Base-by-base conservation (phyloP, 1,140 invertebrate species). In the Hyposmocoma kahamanoa region DNA sequence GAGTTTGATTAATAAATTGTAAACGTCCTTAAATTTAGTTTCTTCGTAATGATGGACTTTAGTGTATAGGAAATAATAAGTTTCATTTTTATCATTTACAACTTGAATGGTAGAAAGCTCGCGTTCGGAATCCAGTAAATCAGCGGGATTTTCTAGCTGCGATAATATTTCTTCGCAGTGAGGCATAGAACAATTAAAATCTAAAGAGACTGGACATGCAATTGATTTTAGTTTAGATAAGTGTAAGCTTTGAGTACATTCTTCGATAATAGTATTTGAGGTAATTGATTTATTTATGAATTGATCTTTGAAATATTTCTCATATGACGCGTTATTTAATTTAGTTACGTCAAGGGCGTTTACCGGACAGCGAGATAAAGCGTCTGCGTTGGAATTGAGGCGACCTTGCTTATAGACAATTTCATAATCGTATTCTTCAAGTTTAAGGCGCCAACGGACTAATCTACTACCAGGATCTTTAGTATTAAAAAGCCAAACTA, bases 401-500 rank as follows among this genome's bases (percentile, higher is more conserved):
- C 48, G 56, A 10, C 83, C 79, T 19, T 57, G 66, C 65, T 76
- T 84, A 50, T 87, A 86, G 21, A 61, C 45, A 3, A 90, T 77
- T 53, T 86, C 56, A 42, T 82, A 86, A 8, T 64, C 56, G 19
- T 62, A 72, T 44, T 87, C 80, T 57, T 87, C 83, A 11, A 90
- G 53, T 55, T 78, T 69, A 3, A 89, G 34, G 28, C 78, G 56
- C 89, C 89, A 91, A 13, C 87, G 56, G 2, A 84, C 62, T 13
- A 90, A 56, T 62, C 83, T 57, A 22, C 76, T 69, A 9, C 67
- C 78, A 8, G 82, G 72, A 43, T 88, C 76, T 56, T 87, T 89
- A 0, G 79, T 63, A 19, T 72, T 72, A 24, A 75, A 71, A 22
- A 90, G 53, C 80, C 83, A 89, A n/a, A 53, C 50, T 15, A 90